phyloP scores from a whole-genome alignment of 1,140 invertebrate species.

The Teleogryllus occipitalis region DNA sequence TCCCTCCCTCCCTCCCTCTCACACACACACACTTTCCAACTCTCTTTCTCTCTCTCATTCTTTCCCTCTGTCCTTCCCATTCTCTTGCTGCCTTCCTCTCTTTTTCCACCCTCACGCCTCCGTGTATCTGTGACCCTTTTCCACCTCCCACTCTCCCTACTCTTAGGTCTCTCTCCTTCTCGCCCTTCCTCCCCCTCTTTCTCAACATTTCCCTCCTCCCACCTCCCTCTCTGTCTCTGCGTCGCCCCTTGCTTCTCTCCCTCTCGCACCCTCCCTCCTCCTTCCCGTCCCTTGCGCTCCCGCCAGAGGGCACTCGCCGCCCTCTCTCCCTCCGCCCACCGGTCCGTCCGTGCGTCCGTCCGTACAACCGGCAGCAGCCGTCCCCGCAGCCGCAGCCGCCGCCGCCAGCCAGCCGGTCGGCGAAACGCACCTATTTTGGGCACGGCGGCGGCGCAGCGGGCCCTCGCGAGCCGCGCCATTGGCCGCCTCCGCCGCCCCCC shows the following conservation, averaged over 20 bases:
- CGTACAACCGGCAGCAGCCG: background rate
- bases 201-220: background rate
- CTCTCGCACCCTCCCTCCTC: background rate
- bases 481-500: background rate
- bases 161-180: background rate
- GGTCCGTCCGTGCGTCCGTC: too few species aligned
- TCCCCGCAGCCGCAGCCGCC: background rate
- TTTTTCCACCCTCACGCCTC: background rate
- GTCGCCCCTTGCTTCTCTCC: background rate
- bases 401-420: background rate
- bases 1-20: too few species aligned
- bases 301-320: background rate
- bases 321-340: background rate
- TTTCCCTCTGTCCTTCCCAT: background rate
- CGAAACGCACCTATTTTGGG: constrained; percentile 20
- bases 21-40: too few species aligned
- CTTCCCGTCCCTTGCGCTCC: background rate
- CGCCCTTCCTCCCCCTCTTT: background rate
- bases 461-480: background rate
- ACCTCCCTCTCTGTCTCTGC: background rate
- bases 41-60: too few species aligned
- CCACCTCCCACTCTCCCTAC: background rate
- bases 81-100: background rate
- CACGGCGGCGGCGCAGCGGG: background rate
- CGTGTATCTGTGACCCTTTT: background rate